phyloP scores from a whole-genome alignment of 2,797 vertebrate species.

The Lycodopsis pacificus region DNA sequence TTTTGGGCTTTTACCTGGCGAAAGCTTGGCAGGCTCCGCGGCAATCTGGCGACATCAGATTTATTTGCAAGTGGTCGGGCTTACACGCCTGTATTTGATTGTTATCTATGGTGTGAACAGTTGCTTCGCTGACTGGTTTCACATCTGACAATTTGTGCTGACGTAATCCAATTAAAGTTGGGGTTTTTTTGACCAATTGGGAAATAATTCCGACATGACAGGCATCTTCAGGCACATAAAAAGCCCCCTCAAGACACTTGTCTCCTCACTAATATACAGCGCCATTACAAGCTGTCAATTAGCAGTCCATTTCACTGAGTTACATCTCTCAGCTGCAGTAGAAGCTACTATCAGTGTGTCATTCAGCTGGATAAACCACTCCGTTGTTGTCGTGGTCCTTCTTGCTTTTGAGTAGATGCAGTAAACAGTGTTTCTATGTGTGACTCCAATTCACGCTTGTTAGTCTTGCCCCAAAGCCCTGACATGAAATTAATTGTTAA shows the following conservation, averaged over 20 bases:
- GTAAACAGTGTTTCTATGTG: slow-evolving; percentile 1
- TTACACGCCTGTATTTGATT: slow-evolving; percentile 25
- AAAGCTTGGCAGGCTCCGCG: slow-evolving; percentile 37
- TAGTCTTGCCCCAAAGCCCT: background rate
- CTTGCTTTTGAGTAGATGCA: slow-evolving; percentile 32
- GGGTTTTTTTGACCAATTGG: slow-evolving; percentile 57
- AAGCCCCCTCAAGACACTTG: slow-evolving; percentile 63
- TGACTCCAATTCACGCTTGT: background rate
- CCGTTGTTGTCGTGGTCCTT: slow-evolving; percentile 5
- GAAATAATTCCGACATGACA: slow-evolving; percentile 66
- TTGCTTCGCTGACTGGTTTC: slow-evolving; percentile 51
- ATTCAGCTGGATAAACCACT: slow-evolving; percentile 32
- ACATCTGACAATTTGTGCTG: slow-evolving; percentile 64
- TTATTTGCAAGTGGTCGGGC: slow-evolving; percentile 32
- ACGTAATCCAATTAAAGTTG: slow-evolving; percentile 70
- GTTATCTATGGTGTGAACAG: slow-evolving; percentile 35
- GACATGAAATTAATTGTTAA: background rate
- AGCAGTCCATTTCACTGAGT: slow-evolving; percentile 64
- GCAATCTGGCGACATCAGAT: slow-evolving; percentile 41
- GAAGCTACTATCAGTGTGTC: slow-evolving; percentile 26
- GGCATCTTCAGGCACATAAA: slow-evolving; percentile 61
- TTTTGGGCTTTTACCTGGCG: slow-evolving; percentile 44
- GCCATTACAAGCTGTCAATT: slow-evolving; percentile 71
- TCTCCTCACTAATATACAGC: slow-evolving; percentile 62
- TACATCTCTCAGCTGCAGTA: slow-evolving; percentile 50